Evolutionary conservation across 2,113 vertebrate species (phyloP), one percentile per base, ranked within the genome.

Genomic region (Greenwoodochromis staneri): DNA sequence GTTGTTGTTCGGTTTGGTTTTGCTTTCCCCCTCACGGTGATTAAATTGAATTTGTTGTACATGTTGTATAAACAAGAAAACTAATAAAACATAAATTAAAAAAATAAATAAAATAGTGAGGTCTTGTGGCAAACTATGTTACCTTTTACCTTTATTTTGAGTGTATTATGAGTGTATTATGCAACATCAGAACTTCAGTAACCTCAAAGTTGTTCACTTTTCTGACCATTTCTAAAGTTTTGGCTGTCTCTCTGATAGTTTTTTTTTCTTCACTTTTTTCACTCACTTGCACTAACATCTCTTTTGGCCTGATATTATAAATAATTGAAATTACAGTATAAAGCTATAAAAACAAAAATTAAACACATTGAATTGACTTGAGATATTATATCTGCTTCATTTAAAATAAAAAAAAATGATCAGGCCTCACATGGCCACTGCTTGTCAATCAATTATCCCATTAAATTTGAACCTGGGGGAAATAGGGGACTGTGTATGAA

Each of bases 51-150:
- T 24, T 24, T 24, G 24, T 24, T 24, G 24, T 24, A 24, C 24
- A 24, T 24, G 24, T 24, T 24, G 24, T 24, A 24, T 24, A 24
- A 24, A 24, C 3, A 24, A 24, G 24, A 24, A 24, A 24, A 24
- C 24, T 24, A 24, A 24, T 24, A 24, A 24, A 24, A 24, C 24
- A 24, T 24, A 24, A 24, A 24, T 24, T 24, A 1, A 24, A 24
- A 24, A 24, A 24, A 24, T 21, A 21, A 21, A 21, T 21, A 24
- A 87, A 91, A 85, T 29, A 76, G 51, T 4, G 92, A 16, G 59
- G 69, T 76, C 92, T 93, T 76, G 85, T 93, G 93, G 88, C 2
- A 8, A 85, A 14, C 9, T 31, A 66, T 2, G 34, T 13, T 38
- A 66, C 34, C 8, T 49, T 55, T 66, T 21, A 27, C 55, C 31